Evolutionary conservation across 92 coral and sea anemone species (phyloP), one percentile per base, ranked within the genome.

Genomic region (Umimayanthus kanabou): DNA sequence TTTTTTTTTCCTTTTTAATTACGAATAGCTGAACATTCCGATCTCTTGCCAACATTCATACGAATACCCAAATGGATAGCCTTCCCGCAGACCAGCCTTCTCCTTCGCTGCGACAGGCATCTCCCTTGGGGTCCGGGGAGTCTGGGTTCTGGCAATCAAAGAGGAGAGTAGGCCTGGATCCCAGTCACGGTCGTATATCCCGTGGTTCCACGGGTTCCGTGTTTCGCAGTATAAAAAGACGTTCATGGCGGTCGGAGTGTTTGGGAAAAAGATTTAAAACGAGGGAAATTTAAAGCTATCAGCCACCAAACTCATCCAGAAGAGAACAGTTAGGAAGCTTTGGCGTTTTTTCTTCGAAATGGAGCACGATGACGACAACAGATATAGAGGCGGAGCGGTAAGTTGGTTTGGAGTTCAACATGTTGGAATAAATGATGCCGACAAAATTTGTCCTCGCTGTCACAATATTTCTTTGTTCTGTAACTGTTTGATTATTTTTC

Each of bases 341-440:
- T 40, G 86, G 61, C 70, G 22, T 26, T 69, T 79, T 69, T 23
- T 16, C 86, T 45, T 70, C 64, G 71, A 49, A 72, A 83, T 83
- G 87, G 87, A 83, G 87, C 87, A 83, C 25, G 77, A 69, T 7
- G 87, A 83, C 30, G 87, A 83, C 64, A 83, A n/a, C 58, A 83
- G 87, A 47, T 83, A 69, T 43, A 43, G 87, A 83, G 76, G 77
- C 39, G 87, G 78, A 18, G 87, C 65, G 42, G 87, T 83, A 70
- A 69, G 87, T 69, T 75, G 13, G 25, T 75, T 75, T 30, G 42
- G 30, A 30, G 29, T 18, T 9, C 25, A n/a, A 20, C 45, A 40
- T 5, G 77, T 71, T 71, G 77, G 77, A 71, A 71, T 5, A 9
- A 10, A 28, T 73, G 39, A 22, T 37, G 49, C 28, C 29, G 25